Base-by-base conservation (phyloP, 2,113 vertebrate genomes). In the Oxyura jamaicensis region DNA sequence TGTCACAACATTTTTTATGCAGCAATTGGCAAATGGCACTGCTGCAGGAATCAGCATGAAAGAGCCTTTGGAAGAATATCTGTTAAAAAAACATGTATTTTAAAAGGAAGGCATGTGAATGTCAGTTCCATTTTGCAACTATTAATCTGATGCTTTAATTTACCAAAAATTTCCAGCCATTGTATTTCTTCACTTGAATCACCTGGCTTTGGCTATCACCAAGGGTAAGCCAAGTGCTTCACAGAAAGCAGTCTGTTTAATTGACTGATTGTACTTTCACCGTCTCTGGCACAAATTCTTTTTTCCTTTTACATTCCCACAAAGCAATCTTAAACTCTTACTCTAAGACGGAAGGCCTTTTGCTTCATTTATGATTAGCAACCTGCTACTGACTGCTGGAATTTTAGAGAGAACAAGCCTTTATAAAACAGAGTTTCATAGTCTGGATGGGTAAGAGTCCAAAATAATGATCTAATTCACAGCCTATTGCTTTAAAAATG, bases 381-480 rank as follows among this genome's bases (percentile, higher is more conserved):
- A 85, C 28, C 31, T 78, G 48, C 33, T 89, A 52, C 63, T 75
- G 74, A 63, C 58, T 71, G 33, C 36, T 87, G 90, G 71, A 83
- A 87, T 80, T 88, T 92, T 50, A 66, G 46, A 50, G 31, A 82
- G 77, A 94, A 41, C 28, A 48, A 81, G 65, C 19, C 48, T 74
- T 29, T 48, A 56, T 88, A 75, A 91, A 94, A 68, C 52, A 4
- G 23, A 26, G 10, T 83, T 88, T 80, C 73, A 33, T 77, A 25
- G 13, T 60, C 75, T 90, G 76, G 52, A 72, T 80, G 52, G 66
- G 65, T 56, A 65, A 8, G 18, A 8, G 31, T 76, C 44, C 77
- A 86, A 93, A 90, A 36, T 68, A 35, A 46, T 88, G 46, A 72
- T 60, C 55, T 72, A 88, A 72, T 93, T 95, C 72, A 60, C 31